Evolutionary conservation across 2,113 vertebrate species (phyloP).

Genomic region (Tachysurus vachellii): DNA sequence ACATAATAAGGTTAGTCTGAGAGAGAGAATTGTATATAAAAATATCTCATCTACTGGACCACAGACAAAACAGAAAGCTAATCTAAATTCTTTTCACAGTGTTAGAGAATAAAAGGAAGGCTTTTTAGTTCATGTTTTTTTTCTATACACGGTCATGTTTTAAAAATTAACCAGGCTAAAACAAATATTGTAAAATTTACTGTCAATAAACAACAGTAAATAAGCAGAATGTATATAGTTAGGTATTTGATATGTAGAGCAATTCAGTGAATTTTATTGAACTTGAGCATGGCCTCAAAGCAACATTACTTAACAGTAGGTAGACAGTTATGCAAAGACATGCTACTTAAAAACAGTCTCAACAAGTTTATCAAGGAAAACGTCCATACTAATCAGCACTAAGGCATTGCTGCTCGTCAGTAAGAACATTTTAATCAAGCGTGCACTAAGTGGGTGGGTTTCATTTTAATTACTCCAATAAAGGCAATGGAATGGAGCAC

Average conservation of each 20-base stretch:
- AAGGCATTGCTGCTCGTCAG: not conserved
- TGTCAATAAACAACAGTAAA: not conserved
- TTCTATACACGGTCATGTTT: not conserved
- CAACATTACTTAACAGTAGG: not conserved
- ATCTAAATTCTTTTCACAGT: conserved; percentile 2
- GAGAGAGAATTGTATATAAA: not conserved
- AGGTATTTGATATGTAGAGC: not conserved
- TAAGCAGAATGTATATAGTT: not conserved
- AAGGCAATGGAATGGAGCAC: conserved; percentile 25
- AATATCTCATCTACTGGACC: not conserved
- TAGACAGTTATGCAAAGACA: not conserved
- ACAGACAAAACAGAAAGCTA: conserved; percentile 14
- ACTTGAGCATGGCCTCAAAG: not conserved
- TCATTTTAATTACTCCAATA: conserved; percentile 41
- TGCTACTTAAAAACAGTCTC: not conserved
- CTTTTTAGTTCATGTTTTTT: not conserved
- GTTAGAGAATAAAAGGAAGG: not conserved
- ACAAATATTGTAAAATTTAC: not conserved
- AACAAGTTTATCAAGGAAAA: conserved; percentile 3
- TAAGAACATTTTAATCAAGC: conserved; percentile 33
- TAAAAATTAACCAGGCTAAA: not conserved
- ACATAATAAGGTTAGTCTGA: conserved; percentile 38
- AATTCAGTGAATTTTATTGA: not conserved
- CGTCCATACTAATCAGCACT: conserved; percentile 20
- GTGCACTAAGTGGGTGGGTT: conserved; percentile 20